These are phyloP conservation scores for Lytechinus variegatus DNA, from an alignment of 35 echinoderm and acorn worm genomes.

Conservation along the genomic window DNA sequence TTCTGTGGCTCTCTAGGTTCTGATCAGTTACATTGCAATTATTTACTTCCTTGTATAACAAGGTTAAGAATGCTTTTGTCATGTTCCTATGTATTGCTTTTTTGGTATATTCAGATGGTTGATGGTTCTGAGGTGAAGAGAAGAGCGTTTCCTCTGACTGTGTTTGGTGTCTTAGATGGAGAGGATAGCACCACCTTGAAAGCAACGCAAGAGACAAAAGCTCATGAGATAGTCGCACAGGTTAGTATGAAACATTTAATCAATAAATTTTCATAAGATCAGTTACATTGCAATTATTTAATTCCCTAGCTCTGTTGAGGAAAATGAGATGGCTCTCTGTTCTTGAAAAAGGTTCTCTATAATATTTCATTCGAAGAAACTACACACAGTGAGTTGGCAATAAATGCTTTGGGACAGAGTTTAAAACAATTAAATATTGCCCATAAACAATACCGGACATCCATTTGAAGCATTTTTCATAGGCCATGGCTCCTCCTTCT, in stretches of 20 bases:
- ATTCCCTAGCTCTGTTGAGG: background rate
- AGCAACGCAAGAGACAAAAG: slow-evolving; percentile 85
- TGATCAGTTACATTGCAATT: too few species aligned
- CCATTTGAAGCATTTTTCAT: too few species aligned
- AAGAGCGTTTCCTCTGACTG: slow-evolving; percentile 59
- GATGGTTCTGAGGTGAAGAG: slow-evolving; percentile 68
- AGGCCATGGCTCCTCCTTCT: too few species aligned
- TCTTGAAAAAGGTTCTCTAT: background rate
- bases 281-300: background rate
- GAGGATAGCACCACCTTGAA: slow-evolving; percentile 71
- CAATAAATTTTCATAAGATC: background rate
- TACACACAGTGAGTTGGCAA: too few species aligned
- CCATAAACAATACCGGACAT: too few species aligned
- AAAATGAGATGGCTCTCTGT: background rate
- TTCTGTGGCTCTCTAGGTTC: too few species aligned
- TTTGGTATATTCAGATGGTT: slow-evolving; percentile 55
- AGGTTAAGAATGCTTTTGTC: too few species aligned
- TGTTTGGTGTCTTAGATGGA: slow-evolving; percentile 63
- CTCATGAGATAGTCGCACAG: slow-evolving; percentile 88
- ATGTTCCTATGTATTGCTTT: background rate
- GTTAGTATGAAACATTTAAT: slow-evolving; percentile 39
- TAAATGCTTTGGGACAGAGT: too few species aligned
- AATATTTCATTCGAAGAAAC: too few species aligned
- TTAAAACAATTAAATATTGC: too few species aligned
- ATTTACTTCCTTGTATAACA: too few species aligned